Evolutionary conservation across 2,113 vertebrate genomes (phyloP).

Genomic region (Lepidothrix coronata): DNA sequence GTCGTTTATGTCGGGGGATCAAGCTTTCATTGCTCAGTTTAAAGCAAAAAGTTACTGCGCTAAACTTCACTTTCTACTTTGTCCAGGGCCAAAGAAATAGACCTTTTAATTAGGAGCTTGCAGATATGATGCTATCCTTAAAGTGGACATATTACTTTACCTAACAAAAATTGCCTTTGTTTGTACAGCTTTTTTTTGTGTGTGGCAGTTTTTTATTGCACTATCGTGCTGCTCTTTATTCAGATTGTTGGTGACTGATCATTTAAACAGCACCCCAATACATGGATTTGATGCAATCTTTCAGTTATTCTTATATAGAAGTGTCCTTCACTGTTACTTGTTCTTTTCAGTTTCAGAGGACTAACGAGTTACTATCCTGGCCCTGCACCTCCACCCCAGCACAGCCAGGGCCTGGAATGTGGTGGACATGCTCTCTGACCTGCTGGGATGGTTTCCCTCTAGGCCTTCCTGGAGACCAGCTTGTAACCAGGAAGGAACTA

Average conservation of each 20-base stretch:
- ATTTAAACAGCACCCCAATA: not conserved
- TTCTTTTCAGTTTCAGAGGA: not conserved
- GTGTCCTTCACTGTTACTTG: not conserved
- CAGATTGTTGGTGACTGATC: not conserved
- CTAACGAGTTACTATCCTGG: not conserved
- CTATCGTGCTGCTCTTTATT: not conserved
- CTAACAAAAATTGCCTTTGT: not conserved
- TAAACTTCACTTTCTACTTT: not conserved
- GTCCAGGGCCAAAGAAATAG: not conserved
- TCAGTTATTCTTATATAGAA: not conserved
- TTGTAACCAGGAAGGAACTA: too few species aligned
- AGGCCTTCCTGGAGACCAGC: too few species aligned
- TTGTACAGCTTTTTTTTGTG: not conserved
- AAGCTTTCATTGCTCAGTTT: not conserved
- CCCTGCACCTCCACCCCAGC: not conserved
- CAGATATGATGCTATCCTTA: not conserved
- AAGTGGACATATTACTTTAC: not conserved
- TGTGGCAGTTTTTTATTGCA: fast-evolving
- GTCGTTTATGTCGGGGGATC: constrained; percentile 5
- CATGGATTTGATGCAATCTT: not conserved
- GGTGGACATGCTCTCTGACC: not conserved
- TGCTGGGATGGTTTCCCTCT: too few species aligned
- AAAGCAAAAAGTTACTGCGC: constrained; percentile 8
- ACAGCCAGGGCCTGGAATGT: not conserved
- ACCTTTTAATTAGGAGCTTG: not conserved